Base-by-base conservation (phyloP, 2,113 vertebrate genomes). In the Tyrannus savana region DNA sequence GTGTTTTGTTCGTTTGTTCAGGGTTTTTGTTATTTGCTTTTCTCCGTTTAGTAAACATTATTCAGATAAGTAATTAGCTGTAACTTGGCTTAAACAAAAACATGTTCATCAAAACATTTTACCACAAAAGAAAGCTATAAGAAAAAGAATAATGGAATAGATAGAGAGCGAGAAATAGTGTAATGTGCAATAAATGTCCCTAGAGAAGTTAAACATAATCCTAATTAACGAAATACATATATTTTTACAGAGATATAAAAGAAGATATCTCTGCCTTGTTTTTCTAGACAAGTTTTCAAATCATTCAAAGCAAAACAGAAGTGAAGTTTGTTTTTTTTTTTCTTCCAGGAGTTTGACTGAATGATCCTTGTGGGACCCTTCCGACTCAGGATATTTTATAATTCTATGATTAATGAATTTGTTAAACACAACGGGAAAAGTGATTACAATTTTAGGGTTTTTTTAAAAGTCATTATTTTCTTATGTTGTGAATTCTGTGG, bases 291-390 rank as follows among this genome's bases (percentile, higher is more conserved):
- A 59, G 5, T 30, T 19, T 15, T 84, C 23, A 91, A 66, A 59
- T n/a, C 7, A 58, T 6, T 71, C n/a, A 77, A 89, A 78, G 4
- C 19, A 75, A 67, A 89, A 27, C 4, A 68, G 12, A 44, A 73
- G 7, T 44, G 10, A 8, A 41, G 6, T 4, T 17, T 24, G 1
- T 24, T 4, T 3, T 33, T 37, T 37, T 37, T 21, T 28, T 14
- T 10, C 1, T 33, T 39, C 11, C 24, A 46, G 53, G 53, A 60
- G 10, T 4, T 53, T 39, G 53, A 31, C 17, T 53, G 0, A 0
- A 41, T 47, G 39, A 18, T 41, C 11, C 9, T 23, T 55, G 25
- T 47, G 31, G 15, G 7, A 55, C 3, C 25, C 30, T 55, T 69
- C 30, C 41, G 47, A 9, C 21, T 35, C 6, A 47, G 30, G 30